Conservation (phyloP, 2,797 vertebrate genomes). For the Threskiornis aethiopicus region DNA sequence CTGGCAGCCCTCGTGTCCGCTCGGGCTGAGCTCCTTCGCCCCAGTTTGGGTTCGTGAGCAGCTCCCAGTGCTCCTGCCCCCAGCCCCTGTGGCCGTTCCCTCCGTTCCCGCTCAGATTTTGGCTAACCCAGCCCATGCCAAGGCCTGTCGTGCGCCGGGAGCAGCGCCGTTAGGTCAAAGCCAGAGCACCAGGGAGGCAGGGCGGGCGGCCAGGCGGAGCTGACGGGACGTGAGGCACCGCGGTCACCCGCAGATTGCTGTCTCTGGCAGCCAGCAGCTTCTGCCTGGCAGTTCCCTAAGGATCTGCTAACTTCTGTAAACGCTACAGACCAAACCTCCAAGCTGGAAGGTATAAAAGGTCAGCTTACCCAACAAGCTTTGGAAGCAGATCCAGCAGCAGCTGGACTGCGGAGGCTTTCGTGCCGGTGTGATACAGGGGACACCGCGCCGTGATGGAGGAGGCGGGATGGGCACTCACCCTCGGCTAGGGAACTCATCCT, state of each 20-base stretch:
- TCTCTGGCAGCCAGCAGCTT: neutral
- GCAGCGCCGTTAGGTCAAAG: fast-evolving
- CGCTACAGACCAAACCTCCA: neutral
- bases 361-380: neutral
- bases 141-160: neutral
- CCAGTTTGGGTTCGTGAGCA: too few species aligned
- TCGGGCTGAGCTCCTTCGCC: neutral
- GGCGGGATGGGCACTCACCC: neutral
- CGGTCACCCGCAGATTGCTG: neutral
- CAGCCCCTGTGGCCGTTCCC: neutral
- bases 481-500: neutral
- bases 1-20: neutral
- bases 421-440: neutral
- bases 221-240: fast-evolving
- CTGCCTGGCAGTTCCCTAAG: neutral
- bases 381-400: neutral
- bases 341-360: neutral
- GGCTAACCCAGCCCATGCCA: neutral
- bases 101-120: neutral
- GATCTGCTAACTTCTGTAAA: neutral
- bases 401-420: neutral
- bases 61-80: neutral
- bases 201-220: too few species aligned
- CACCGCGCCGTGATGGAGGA: fast-evolving
- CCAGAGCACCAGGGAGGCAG: neutral